A percentile compares a stretch with the other conserved stretches of the same genome.
Evolutionary conservation across 1,140 invertebrate species (phyloP).

Genomic region (Diprion similis): DNA sequence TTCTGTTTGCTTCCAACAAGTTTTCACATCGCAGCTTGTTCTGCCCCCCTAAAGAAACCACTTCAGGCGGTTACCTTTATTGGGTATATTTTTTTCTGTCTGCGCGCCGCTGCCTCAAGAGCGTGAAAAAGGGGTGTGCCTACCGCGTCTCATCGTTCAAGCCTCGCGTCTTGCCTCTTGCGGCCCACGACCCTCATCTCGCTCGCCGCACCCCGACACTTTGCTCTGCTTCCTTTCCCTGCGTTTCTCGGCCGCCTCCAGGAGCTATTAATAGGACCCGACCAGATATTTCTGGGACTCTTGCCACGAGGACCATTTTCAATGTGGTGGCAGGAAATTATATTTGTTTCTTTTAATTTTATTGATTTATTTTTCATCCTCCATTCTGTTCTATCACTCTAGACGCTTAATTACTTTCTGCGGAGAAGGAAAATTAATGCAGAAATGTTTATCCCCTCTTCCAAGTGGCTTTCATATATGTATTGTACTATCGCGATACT

Average conservation of each 20-base stretch:
- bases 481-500: no score
- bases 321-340: neutral
- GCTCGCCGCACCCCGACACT: neutral
- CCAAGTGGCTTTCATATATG: no score
- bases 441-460: no score
- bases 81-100: neutral
- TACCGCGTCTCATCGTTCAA: neutral
- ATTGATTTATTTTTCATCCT: neutral
- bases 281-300: neutral
- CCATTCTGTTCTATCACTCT: no score
- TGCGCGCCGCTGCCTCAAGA: neutral
- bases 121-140: constrained; percentile 4
- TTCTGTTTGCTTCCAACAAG: neutral
- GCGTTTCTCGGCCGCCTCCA: neutral
- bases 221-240: neutral
- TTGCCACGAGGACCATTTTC: neutral
- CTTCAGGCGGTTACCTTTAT: neutral
- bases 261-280: constrained; percentile 1
- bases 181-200: neutral
- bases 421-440: no score
- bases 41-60: neutral
- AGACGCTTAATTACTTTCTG: no score
- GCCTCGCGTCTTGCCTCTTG: neutral
- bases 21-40: neutral
- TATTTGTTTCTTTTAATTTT: neutral